Base-by-base conservation (phyloP, 2,888 invertebrate genomes). In the Phortica magna region DNA sequence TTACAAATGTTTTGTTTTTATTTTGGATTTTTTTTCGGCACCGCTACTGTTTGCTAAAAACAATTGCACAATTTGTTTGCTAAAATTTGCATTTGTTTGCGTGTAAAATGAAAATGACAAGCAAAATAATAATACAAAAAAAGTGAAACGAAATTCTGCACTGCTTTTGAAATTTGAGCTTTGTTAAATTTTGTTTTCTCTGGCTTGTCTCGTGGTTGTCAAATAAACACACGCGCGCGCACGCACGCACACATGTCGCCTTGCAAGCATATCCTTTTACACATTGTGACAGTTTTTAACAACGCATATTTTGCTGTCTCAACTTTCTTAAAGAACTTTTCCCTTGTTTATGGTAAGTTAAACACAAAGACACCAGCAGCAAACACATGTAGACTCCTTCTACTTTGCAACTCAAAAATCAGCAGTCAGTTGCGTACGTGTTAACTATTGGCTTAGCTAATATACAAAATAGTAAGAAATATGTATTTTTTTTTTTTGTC, bases 51-150 rank as follows among this genome's bases (percentile, higher is more conserved):
- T 61, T 73, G 77, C 64, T 67, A 76, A 73, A 80, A 80, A 83
- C 86, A 87, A 84, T 87, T 85, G 82, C 84, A 87, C 81, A 83
- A 84, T 83, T 86, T 84, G 81, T 79, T 83, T 77, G 7, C 19
- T 53, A 19, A 77, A 82, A 83, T 85, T 84, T 87, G 81, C 87
- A 85, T 87, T 80, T 83, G 78, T 80, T 80, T 77, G 65, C 70
- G 42, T 4, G 31, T 31, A 31, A 31, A 31, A 31, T 4, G 5
- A 31, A 31, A 31, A 2, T 31, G 31, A 64, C 42, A 39, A 53
- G 17, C 19, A 53, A 71, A 48, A 53, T 65, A 65, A 74, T 42
- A 22, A 64, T 41, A 59, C 0, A 7, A 59, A 17, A 59, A 65
- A 65, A 31, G 39, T 14, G 39, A 65, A 65, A 12, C n/a, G 5